These are phyloP conservation scores for Tillus elongatus DNA, from an alignment of 2,888 invertebrate species.

Conservation along the genomic window DNA sequence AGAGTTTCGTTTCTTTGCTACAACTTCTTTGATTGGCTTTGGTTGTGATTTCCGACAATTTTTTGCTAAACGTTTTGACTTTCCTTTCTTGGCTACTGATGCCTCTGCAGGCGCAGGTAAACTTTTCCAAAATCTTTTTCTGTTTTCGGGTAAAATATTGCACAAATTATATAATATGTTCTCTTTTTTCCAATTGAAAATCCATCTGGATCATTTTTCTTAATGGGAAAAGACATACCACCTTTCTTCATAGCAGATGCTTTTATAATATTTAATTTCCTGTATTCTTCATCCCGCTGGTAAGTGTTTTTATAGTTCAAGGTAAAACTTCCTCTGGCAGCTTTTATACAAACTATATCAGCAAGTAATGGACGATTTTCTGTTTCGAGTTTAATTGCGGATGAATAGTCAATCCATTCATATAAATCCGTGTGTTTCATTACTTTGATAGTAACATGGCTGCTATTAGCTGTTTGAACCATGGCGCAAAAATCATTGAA, in stretches of 20 bases:
- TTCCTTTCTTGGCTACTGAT: too few relatives aligned
- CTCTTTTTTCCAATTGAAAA: constrained; percentile 5
- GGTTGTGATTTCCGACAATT: too few relatives aligned
- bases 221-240: constrained; percentile 6
- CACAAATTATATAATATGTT: constrained; percentile 6
- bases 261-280: constrained; percentile 7
- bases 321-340: constrained; percentile 4
- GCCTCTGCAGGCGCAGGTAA: too few relatives aligned
- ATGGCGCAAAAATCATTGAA: constrained; percentile 4
- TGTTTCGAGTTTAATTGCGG: constrained; percentile 5
- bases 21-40: too few relatives aligned
- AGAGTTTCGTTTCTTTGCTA: too few relatives aligned
- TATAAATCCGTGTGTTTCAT: constrained; percentile 5
- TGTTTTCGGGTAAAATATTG: constrained; percentile 7
- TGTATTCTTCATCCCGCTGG: not conserved
- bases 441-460: too few relatives aligned
- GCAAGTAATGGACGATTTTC: not conserved
- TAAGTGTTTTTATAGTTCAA: constrained; percentile 5
- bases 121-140: constrained; percentile 6
- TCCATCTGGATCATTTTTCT: constrained; percentile 1
- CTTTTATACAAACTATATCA: constrained; percentile 8
- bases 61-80: too few relatives aligned
- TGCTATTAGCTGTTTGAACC: constrained; percentile 4
- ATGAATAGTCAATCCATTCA: constrained; percentile 6
- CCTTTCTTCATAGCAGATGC: constrained; percentile 8